phyloP scores from a whole-genome alignment of 2,797 vertebrate species.

The Enteromius radiatus region DNA sequence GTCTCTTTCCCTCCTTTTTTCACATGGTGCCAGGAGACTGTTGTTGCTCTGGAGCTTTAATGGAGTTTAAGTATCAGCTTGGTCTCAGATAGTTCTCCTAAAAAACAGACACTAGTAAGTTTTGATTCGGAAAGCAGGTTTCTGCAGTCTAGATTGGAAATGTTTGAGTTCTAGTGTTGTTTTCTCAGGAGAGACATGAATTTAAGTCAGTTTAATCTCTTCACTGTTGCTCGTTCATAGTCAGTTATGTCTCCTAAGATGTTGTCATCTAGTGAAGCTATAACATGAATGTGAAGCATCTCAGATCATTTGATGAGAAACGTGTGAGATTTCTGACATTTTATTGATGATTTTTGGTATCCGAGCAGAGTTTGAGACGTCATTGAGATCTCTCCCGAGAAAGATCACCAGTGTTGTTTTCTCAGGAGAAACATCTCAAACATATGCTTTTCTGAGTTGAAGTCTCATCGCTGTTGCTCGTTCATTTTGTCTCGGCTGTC shows the following conservation, averaged over 20 bases:
- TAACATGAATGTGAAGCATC: no score
- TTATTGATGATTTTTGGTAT: background rate
- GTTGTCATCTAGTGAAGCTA: background rate
- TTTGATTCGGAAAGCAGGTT: background rate
- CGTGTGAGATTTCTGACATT: background rate
- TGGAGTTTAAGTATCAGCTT: background rate
- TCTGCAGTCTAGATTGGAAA: background rate
- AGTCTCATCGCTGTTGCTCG: no score
- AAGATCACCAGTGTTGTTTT: background rate
- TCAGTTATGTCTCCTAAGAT: background rate
- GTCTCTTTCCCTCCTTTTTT: background rate
- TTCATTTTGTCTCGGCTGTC: no score
- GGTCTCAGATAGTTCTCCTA: no score
- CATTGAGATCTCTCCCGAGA: background rate
- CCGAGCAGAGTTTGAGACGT: background rate
- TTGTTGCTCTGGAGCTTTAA: background rate
- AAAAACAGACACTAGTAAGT: no score
- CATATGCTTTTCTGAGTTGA: background rate
- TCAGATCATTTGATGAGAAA: background rate
- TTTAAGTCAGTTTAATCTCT: no score
- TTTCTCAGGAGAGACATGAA: background rate
- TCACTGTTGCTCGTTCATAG: background rate
- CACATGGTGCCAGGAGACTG: background rate
- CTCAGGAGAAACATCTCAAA: background rate
- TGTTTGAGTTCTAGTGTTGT: background rate